phyloP scores from a whole-genome alignment of 2,797 vertebrate species.

The Chelidonichthys spinosus region DNA sequence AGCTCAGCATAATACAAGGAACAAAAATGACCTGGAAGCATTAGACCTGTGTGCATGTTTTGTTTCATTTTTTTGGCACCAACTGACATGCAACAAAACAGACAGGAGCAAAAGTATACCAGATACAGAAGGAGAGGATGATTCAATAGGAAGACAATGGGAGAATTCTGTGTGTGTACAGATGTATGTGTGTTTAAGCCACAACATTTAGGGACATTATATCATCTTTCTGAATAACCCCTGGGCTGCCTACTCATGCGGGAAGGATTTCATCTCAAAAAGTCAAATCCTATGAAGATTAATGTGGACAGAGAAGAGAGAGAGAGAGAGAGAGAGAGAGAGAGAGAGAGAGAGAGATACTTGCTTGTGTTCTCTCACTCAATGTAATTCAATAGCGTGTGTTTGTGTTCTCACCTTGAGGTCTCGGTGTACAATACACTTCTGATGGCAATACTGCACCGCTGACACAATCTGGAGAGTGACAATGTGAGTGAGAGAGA shows the following conservation, averaged over 20 bases:
- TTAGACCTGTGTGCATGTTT: slow-evolving; percentile 9
- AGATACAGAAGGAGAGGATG: background rate
- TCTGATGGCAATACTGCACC: slow-evolving; percentile 98
- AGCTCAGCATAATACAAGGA: slow-evolving; percentile 49
- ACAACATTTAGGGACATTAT: background rate
- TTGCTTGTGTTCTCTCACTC: slow-evolving; percentile 24
- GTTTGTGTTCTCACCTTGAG: slow-evolving; percentile 88
- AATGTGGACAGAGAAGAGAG: slow-evolving; percentile 21
- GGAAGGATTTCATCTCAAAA: slow-evolving; percentile 38
- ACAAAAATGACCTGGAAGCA: slow-evolving; percentile 44
- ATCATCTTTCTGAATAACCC: slow-evolving; percentile 57
- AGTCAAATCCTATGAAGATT: slow-evolving; percentile 44
- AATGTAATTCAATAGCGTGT: slow-evolving; percentile 28
- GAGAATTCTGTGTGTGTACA: background rate
- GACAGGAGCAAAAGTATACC: background rate
- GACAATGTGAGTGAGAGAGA: slow-evolving; percentile 24
- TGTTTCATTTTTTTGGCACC: background rate
- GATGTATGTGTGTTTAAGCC: background rate
- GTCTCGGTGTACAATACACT: slow-evolving; percentile 96
- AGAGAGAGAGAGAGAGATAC: background rate
- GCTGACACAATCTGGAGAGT: slow-evolving; percentile 92
- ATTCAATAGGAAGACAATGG: background rate
- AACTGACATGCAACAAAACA: slow-evolving; percentile 9
- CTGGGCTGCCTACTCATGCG: slow-evolving; percentile 28
- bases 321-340: background rate